phyloP scores from a whole-genome alignment of 2,113 vertebrate genomes.

The Cathartes aura region DNA sequence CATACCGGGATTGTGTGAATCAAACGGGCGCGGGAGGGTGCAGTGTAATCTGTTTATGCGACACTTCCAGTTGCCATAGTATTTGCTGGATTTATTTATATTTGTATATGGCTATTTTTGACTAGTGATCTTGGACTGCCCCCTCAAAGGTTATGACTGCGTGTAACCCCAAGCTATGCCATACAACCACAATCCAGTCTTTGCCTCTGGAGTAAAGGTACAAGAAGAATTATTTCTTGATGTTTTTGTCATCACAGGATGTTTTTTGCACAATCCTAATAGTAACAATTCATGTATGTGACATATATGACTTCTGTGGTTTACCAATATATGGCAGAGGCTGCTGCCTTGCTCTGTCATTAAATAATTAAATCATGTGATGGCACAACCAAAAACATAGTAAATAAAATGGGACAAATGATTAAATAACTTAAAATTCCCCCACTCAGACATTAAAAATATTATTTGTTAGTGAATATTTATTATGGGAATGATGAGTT shows the following conservation, averaged over 20 bases:
- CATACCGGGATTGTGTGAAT: constrained; percentile 53
- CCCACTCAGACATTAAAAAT: neutral
- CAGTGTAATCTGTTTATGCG: fast-evolving
- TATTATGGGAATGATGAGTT: neutral
- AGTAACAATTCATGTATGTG: neutral
- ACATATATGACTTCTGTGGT: neutral
- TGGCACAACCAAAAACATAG: neutral
- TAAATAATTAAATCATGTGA: neutral
- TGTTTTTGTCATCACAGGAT: neutral
- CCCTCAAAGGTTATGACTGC: neutral
- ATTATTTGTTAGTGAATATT: neutral
- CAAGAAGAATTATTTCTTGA: neutral
- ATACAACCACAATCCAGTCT: neutral
- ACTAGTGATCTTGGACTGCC: neutral
- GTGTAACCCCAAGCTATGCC: neutral
- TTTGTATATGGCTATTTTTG: neutral
- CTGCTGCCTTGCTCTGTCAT: neutral
- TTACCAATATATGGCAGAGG: neutral
- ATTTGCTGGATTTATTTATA: neutral
- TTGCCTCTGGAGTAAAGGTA: neutral
- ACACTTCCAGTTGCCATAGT: neutral
- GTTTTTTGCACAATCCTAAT: neutral
- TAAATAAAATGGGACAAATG: neutral
- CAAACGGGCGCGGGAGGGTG: constrained; percentile 9
- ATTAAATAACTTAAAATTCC: neutral